Percentiles rank a stretch among this genome's conserved stretches.
Evolutionary conservation across 2,888 invertebrate species (phyloP).

Genomic region (Lymantria dispar): DNA sequence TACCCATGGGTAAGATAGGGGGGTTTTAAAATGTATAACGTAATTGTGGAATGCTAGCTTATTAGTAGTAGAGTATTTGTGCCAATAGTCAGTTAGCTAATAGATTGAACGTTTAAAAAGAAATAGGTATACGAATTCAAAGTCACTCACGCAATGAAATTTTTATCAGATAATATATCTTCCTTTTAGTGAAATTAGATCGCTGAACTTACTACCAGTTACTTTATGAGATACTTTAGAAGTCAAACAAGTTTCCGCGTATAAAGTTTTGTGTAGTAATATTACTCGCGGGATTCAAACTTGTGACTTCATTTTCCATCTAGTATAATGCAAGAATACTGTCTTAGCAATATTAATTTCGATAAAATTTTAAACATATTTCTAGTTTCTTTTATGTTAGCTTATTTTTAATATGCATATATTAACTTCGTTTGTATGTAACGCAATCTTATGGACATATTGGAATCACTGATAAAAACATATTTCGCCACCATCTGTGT

Average conservation of each 20-base stretch:
- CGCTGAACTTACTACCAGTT: conserved; percentile 20
- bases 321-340: conserved; percentile 23
- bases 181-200: conserved; percentile 33
- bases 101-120: neutral
- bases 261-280: conserved; percentile 35
- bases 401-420: too few relatives aligned
- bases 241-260: conserved; percentile 34
- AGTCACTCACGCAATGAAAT: conserved; percentile 12
- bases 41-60: too few relatives aligned
- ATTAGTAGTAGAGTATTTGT: too few relatives aligned
- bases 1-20: too few relatives aligned
- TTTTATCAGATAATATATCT: conserved; percentile 31
- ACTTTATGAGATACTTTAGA: conserved; percentile 37
- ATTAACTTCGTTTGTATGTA: too few relatives aligned
- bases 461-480: too few relatives aligned
- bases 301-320: conserved; percentile 28
- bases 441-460: too few relatives aligned
- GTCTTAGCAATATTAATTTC: conserved; percentile 13
- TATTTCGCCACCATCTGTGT: too few relatives aligned
- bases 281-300: conserved; percentile 38
- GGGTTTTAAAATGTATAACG: too few relatives aligned
- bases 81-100: too few relatives aligned
- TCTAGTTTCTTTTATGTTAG: too few relatives aligned
- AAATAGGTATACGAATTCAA: conserved; percentile 1
- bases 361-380: neutral